These are phyloP conservation scores for Lacerta agilis DNA, from an alignment of 2,797 vertebrate genomes.

Conservation along the genomic window DNA sequence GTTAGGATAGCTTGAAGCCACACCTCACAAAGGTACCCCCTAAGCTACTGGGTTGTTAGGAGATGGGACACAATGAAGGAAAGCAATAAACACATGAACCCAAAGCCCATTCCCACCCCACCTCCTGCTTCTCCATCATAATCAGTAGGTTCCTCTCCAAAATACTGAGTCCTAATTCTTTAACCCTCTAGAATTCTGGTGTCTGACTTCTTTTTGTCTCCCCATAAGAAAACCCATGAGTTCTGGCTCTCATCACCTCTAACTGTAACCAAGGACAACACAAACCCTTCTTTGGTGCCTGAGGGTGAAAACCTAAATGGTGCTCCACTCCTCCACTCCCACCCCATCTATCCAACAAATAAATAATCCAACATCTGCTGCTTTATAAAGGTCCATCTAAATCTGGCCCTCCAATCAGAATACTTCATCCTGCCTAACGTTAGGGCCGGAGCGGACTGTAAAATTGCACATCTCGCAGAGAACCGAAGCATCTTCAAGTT, in stretches of 20 bases:
- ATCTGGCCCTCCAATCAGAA: background rate
- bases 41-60: background rate
- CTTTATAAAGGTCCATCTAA: background rate
- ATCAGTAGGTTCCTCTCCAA: background rate
- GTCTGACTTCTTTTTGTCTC: background rate
- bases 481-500: background rate
- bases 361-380: background rate
- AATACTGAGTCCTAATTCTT: background rate
- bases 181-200: background rate
- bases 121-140: background rate
- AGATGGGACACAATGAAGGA: background rate
- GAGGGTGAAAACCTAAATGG: background rate
- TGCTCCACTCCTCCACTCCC: background rate
- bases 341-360: background rate
- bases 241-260: background rate
- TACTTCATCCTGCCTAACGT: background rate
- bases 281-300: background rate
- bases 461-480: background rate
- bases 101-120: background rate
- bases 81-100: background rate
- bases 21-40: background rate
- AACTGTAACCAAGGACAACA: background rate
- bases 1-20: slow-evolving; percentile 35
- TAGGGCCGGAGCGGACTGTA: background rate
- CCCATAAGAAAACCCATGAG: background rate